Conservation (phyloP, 2,797 vertebrate species). For the Vultur gryphus region DNA sequence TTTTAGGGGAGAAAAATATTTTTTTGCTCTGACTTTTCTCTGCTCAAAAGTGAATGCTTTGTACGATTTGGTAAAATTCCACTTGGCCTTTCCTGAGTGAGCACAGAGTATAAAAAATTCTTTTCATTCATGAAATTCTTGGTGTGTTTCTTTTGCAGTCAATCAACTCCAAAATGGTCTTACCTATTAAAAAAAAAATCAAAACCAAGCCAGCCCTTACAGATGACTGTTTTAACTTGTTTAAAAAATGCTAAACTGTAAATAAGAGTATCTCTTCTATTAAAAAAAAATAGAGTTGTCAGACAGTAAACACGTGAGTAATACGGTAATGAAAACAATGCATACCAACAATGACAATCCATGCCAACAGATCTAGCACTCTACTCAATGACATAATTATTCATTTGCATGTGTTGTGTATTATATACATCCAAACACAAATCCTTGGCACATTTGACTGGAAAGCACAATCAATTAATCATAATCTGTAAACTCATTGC, state of each 20-base stretch:
- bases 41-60: background rate
- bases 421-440: background rate
- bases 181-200: background rate
- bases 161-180: background rate
- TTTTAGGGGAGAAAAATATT: background rate
- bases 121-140: background rate
- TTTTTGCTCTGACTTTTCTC: background rate
- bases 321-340: background rate
- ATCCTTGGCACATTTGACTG: background rate
- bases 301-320: background rate
- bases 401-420: background rate
- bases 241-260: background rate
- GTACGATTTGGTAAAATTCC: background rate
- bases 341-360: background rate
- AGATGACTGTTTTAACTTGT: background rate
- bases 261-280: background rate
- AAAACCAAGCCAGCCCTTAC: background rate
- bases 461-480: background rate
- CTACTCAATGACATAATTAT: background rate
- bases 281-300: background rate
- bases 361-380: background rate
- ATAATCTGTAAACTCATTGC: background rate
- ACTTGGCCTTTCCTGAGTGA: background rate
- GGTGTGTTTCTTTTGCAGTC: background rate
- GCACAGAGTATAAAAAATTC: background rate